These are phyloP conservation scores for Adrianichthys oophorus DNA, from an alignment of 2,797 vertebrate genomes.

Conservation along the genomic window DNA sequence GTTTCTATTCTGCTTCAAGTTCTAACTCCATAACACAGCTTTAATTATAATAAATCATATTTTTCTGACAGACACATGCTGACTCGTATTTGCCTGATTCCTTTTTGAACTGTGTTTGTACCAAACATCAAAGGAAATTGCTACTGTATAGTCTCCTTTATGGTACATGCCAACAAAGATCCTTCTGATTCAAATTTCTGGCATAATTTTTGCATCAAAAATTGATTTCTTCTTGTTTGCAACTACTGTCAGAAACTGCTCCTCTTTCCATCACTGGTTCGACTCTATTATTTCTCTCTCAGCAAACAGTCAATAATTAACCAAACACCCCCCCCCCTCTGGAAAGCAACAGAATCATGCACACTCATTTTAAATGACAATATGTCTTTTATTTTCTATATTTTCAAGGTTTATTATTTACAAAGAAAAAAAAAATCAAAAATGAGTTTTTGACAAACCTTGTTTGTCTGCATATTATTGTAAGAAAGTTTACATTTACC, in stretches of 20 bases:
- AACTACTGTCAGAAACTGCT: slow-evolving; percentile 34
- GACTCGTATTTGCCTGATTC: too few relatives aligned
- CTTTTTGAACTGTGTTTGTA: too few relatives aligned
- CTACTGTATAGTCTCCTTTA: too few relatives aligned
- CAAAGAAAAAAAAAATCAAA: slow-evolving; percentile 80
- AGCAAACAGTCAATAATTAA: slow-evolving; percentile 21
- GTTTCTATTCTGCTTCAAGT: too few relatives aligned
- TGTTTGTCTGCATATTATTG: slow-evolving; percentile 88
- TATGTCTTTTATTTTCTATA: slow-evolving; percentile 86
- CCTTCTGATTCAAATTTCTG: too few relatives aligned
- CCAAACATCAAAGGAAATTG: too few relatives aligned
- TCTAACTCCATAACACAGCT: too few relatives aligned
- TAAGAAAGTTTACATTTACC: slow-evolving; percentile 85
- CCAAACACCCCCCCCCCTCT: slow-evolving; percentile 7
- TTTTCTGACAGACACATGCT: too few relatives aligned
- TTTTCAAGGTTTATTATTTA: slow-evolving; percentile 89
- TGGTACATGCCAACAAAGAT: too few relatives aligned
- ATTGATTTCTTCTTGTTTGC: slow-evolving; percentile 21
- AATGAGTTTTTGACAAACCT: slow-evolving; percentile 83
- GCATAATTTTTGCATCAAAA: slow-evolving; percentile 10
- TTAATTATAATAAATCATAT: too few relatives aligned
- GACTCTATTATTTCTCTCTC: neutral
- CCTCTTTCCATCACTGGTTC: slow-evolving; percentile 12
- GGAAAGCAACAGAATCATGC: slow-evolving; percentile 57
- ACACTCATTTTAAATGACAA: slow-evolving; percentile 77